Evolutionary conservation across 1,140 invertebrate genomes (phyloP), one percentile per base, ranked within the genome.

Genomic region (Belonocnema kinseyi): DNA sequence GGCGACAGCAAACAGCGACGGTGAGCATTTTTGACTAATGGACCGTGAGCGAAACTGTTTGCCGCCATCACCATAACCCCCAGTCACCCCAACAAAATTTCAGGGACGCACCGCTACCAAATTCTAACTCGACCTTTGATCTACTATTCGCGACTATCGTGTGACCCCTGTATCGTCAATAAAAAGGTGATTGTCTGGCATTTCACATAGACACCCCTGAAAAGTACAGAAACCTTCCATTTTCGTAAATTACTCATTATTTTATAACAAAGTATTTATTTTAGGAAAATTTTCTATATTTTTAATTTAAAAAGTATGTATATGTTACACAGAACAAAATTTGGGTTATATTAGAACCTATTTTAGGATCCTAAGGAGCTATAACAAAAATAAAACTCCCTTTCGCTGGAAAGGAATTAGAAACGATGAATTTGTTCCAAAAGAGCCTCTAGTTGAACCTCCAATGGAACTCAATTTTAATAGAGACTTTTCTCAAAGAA

Each of bases 11-110:
- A 85, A 79, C 79, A 79, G 83, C 78, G 79, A 80, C 84, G 76
- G 79, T 79, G 82, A 84, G 75, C 85, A 89, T 87, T 90, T 90
- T 89, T 88, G 87, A 89, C 87, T 89, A 89, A 90, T 90, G 88
- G 84, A 88, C 87, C 87, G 87, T 88, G 88, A 90, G 85, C 77
- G 86, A 88, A 85, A 88, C 86, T 87, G 85, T 88, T 88, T 89
- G 84, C 84, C 80, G 82, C 82, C 85, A 88, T 89, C 85, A 85
- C 76, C 86, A 82, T 86, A 82, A 85, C 84, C 84, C 81, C 81
- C 77, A 77, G 80, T 77, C 78, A 80, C 80, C 80, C 77, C 66
- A 73, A 58, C 83, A 84, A 82, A 84, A 87, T 88, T 86, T 84
- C 83, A 80, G 81, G 70, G 77, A 80, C 74, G 77, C 78, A 73